Conservation (phyloP, 2,888 invertebrate genomes). For the Leptopilina drosophilae region DNA sequence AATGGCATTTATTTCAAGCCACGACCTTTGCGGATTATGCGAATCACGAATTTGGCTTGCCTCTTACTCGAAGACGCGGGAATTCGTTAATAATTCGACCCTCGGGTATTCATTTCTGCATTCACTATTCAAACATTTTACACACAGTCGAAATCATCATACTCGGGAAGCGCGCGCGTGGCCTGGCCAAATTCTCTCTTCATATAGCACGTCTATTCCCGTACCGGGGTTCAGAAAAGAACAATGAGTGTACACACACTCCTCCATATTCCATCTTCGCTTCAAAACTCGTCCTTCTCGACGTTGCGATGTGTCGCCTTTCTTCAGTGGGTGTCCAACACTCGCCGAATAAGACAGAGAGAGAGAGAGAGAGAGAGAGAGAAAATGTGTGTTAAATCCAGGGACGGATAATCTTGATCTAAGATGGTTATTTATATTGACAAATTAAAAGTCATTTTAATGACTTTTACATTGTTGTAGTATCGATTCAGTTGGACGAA, state of each 20-base stretch:
- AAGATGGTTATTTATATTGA: too few species aligned
- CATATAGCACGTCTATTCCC: constrained; percentile 67
- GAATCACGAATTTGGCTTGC: constrained; percentile 33
- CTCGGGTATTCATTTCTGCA: constrained; percentile 20
- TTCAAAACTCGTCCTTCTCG: constrained; percentile 57
- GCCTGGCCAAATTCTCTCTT: constrained; percentile 60
- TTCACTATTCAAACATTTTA: constrained; percentile 1
- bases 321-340: constrained; percentile 65
- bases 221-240: constrained; percentile 71
- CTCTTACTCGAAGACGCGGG: constrained; percentile 18
- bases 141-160: constrained; percentile 5
- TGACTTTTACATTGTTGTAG: too few species aligned
- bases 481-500: too few species aligned
- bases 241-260: constrained; percentile 69
- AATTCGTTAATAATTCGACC: constrained; percentile 34
- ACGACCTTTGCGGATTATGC: constrained; percentile 8
- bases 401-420: background rate
- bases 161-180: background rate
- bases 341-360: constrained; percentile 17
- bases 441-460: too few species aligned
- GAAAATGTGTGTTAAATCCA: constrained; percentile 45
- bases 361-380: too few species aligned
- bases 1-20: constrained; percentile 16
- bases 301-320: constrained; percentile 46
- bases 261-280: constrained; percentile 57